phyloP scores from a whole-genome alignment of 2,888 invertebrate genomes.

The Teleogryllus oceanicus region DNA sequence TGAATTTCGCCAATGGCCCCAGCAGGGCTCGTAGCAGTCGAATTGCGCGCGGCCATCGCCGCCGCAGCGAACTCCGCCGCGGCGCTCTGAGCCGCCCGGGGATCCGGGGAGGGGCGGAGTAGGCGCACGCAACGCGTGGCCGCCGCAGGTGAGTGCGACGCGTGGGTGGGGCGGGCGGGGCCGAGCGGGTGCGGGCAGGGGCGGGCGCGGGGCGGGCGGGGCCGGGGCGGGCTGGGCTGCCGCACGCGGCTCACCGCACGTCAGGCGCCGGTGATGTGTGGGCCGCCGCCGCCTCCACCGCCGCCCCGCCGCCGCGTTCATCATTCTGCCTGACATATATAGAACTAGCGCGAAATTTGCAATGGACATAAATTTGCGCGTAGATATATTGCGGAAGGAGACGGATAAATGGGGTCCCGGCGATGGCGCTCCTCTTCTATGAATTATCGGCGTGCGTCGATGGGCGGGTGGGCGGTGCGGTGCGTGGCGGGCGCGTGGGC shows the following conservation, averaged over 20 bases:
- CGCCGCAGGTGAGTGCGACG: too few relatives aligned
- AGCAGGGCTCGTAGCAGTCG: too few relatives aligned
- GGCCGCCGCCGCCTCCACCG: background rate
- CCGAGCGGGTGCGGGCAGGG: too few relatives aligned
- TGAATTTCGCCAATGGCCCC: too few relatives aligned
- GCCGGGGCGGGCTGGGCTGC: background rate
- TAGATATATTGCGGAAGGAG: conserved; percentile 1
- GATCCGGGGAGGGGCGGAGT: too few relatives aligned
- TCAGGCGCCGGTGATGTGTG: conserved; percentile 1
- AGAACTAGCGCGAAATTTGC: background rate
- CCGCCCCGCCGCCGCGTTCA: background rate
- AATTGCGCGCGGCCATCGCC: too few relatives aligned
- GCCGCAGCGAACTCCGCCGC: too few relatives aligned
- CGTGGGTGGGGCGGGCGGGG: too few relatives aligned
- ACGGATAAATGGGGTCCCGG: background rate
- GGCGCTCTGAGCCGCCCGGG: too few relatives aligned
- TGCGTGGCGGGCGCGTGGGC: background rate
- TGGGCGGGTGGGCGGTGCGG: background rate
- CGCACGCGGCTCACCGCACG: conserved; percentile 18
- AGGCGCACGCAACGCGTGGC: too few relatives aligned
- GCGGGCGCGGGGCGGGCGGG: background rate
- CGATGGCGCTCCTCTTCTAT: background rate
- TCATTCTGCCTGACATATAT: conserved; percentile 7
- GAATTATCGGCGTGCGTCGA: conserved; percentile 9
- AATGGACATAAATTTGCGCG: conserved; percentile 18